Evolutionary conservation across 2,797 vertebrate genomes (phyloP), one percentile per base, ranked within the genome.

Genomic region (Manis javanica): DNA sequence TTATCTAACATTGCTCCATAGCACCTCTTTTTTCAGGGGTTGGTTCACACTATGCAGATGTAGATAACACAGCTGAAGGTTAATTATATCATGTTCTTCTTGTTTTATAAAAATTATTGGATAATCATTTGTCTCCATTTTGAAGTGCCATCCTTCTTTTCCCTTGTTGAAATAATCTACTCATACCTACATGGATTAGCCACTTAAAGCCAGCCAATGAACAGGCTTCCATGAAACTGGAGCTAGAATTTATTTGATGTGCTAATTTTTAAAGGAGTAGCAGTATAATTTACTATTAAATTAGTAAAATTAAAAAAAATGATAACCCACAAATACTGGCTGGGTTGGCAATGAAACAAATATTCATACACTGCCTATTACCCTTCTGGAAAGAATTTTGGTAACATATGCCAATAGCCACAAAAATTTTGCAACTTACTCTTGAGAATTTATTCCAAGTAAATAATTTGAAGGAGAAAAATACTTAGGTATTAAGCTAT

Each of bases 381-480:
- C 12, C 77, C 72, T 94, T 92, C 78, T 95, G 87, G 78, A 96
- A 97, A 91, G 93, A 97, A 87, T 84, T 85, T 84, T 93, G 83
- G 37, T 93, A 72, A 90, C 49, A 87, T 34, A 95, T 81, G 55
- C 83, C 90, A 96, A 91, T 16, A 91, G 84, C 89, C 94, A 95
- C 83, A 94, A 86, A 92, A 96, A 82, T 83, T 92, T 78, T 94
- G 34, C 71, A 96, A 91, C 75, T 95, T 64, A 84, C 26, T 72
- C 34, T 66, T 89, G 63, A 74, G 42, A 90, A 68, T 87, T 96
- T 89, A 87, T 77, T 63, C 63, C 71, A 90, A 96, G 79, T 10
- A 93, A 96, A 96, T 81, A 66, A 93, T 87, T 26, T 69, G n/a
- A 97, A 81, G 63, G n/a, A 96, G 55, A 72, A 94, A 96, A 96